These are phyloP conservation scores for Crepidodera aurea DNA, from an alignment of 2,888 invertebrate genomes.

Conservation along the genomic window DNA sequence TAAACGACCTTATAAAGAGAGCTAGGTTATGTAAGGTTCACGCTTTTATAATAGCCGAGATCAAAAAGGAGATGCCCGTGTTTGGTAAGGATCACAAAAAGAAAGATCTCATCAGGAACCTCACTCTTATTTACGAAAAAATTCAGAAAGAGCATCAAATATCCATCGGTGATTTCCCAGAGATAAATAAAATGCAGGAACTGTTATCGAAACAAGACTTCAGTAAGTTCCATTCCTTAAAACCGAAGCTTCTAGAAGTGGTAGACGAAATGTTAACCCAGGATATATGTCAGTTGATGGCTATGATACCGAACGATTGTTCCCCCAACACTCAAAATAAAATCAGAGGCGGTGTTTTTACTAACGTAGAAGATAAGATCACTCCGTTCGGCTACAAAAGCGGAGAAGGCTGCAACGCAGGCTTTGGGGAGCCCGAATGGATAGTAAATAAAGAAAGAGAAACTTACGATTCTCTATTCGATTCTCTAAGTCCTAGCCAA, in stretches of 20 bases:
- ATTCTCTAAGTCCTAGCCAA: conserved; percentile 81
- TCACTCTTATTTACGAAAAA: conserved; percentile 86
- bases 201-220: conserved; percentile 87
- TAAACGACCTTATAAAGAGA: conserved; percentile 97
- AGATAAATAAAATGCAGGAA: conserved; percentile 93
- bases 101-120: conserved; percentile 92
- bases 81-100: conserved; percentile 97
- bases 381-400: conserved; percentile 94
- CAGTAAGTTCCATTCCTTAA: conserved; percentile 89
- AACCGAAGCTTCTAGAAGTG: conserved; percentile 86
- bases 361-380: conserved; percentile 78
- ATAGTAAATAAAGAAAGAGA: conserved; percentile 89
- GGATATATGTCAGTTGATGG: conserved; percentile 94
- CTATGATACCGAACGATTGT: conserved; percentile 79
- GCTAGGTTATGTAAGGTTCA: conserved; percentile 97
- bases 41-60: conserved; percentile 94
- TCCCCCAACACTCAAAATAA: conserved; percentile 38
- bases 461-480: conserved; percentile 84
- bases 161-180: conserved; percentile 97
- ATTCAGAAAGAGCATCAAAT: conserved; percentile 93
- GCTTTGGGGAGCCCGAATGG: conserved; percentile 95
- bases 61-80: conserved; percentile 94
- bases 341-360: conserved; percentile 88
- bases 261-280: conserved; percentile 95
- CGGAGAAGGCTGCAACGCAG: conserved; percentile 95